Base-by-base conservation (phyloP, 2,113 vertebrate species). In the Nannospalax galili region DNA sequence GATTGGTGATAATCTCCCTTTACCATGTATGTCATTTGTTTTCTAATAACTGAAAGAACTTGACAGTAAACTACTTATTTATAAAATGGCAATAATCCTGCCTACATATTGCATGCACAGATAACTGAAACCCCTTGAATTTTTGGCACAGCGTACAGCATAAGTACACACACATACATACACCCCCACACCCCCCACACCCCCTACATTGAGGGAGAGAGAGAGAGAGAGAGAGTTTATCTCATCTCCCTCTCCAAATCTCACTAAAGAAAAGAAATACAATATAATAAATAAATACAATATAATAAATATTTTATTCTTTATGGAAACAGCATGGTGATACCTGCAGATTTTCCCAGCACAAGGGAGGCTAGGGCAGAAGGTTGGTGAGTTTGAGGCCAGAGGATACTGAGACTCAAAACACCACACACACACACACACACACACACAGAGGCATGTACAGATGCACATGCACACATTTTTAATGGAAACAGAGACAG, bases 1-100 rank as follows among this genome's bases (percentile, higher is more conserved):
- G 88, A 91, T 78, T 90, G 37, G 67, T 60, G 86, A 91, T 80
- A 85, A 52, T 11, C 10, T 4, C 37, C 74, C 40, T 91, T 74
- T 91, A 69, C 12, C 80, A 1, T 84, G 58, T 81, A 10, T 65
- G 14, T 69, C 79, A 81, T 94, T 82, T 96, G 17, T 91, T 75
- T 84, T 92, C 48, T 95, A 67, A 86, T 69, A 65, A 85, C 22
- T 62, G 28, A 92, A 92, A 95, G n/a, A 78, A 52, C 40, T 28
- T 62, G 45, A 16, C 35, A 95, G 9, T n/a, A 67, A 80, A 81
- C 15, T 91, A 3, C 16, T 82, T 52, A 70, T 35, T 48, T 62
- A 52, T 40, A 91, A 85, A 91, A 24, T 82, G 3, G 17, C 72
- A 89, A 60, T n/a, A 65, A 80, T 62, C 8, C 26, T 87, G 64